These are phyloP conservation scores for Octomys mimax DNA, from an alignment of 2,797 vertebrate genomes.

Conservation along the genomic window DNA sequence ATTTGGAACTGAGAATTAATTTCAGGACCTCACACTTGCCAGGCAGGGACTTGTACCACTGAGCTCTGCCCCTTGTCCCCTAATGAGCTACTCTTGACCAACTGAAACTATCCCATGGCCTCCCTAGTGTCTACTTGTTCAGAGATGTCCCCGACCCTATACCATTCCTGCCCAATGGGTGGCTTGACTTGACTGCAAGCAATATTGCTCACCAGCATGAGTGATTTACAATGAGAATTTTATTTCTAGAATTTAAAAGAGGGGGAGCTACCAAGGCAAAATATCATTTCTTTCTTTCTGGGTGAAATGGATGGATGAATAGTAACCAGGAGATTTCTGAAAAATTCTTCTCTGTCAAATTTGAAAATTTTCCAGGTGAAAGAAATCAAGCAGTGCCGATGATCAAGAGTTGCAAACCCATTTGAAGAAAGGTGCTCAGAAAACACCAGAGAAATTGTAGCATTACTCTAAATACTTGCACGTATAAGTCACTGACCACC, in stretches of 20 bases:
- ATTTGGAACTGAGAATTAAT: no score
- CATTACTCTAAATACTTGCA: slow-evolving; percentile 65
- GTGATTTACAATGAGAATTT: slow-evolving; percentile 72
- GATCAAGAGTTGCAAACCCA: slow-evolving; percentile 73
- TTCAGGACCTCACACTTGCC: no score
- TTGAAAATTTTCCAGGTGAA: slow-evolving; percentile 74
- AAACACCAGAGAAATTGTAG: slow-evolving; percentile 70
- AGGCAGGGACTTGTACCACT: no score
- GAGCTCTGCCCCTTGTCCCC: background rate
- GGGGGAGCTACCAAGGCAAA: slow-evolving; percentile 65
- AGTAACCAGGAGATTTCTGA: slow-evolving; percentile 76
- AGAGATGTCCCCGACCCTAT: slow-evolving; percentile 14
- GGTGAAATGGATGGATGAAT: background rate
- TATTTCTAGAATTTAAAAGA: slow-evolving; percentile 78
- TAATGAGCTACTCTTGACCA: slow-evolving; percentile 72
- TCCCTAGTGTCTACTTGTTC: background rate
- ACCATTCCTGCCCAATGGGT: slow-evolving; percentile 14
- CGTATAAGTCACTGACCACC: slow-evolving; percentile 39
- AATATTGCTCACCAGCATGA: slow-evolving; percentile 55
- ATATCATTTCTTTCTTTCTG: slow-evolving; percentile 69
- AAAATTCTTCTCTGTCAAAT: slow-evolving; percentile 70
- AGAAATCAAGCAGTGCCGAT: slow-evolving; percentile 68
- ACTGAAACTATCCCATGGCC: slow-evolving; percentile 64
- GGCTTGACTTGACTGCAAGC: slow-evolving; percentile 61
- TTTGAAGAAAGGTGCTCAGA: slow-evolving; percentile 61